Percentiles rank a stretch among this genome's conserved stretches.
Evolutionary conservation across 2,113 vertebrate species (phyloP).

Genomic region (Hystrix cristata): DNA sequence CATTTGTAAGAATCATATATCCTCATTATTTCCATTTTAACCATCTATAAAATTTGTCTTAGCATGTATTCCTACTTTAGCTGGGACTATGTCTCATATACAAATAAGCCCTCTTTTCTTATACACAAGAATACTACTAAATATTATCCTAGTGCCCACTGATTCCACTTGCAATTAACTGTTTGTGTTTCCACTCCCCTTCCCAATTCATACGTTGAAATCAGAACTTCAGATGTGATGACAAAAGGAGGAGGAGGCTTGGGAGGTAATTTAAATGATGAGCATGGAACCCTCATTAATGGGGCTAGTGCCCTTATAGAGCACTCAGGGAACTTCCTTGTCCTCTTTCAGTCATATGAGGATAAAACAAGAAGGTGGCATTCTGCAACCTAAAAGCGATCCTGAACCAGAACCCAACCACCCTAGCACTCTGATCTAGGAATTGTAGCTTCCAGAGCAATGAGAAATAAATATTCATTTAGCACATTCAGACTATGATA

Average conservation of each 20-base stretch:
- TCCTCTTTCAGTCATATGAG: not conserved
- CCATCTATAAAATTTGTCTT: not conserved
- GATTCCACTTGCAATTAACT: not conserved
- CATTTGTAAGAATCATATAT: constrained; percentile 19
- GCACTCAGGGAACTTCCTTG: not conserved
- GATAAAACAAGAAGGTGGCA: not conserved
- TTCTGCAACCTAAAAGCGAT: not conserved
- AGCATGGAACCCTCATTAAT: not conserved
- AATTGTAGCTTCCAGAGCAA: not conserved
- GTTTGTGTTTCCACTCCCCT: not conserved
- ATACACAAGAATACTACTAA: not conserved
- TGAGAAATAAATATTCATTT: not conserved
- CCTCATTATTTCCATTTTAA: not conserved
- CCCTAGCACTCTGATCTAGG: not conserved
- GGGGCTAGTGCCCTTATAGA: not conserved
- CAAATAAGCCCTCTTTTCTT: not conserved
- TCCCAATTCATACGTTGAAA: not conserved
- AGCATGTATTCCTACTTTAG: not conserved
- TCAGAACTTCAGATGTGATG: not conserved
- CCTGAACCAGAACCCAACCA: not conserved
- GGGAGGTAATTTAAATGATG: not conserved
- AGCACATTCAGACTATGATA: not conserved
- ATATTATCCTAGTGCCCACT: not conserved
- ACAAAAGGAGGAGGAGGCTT: not conserved
- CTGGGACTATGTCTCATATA: not conserved